Evolutionary conservation across 2,888 invertebrate species (phyloP).

Genomic region (Atherix ibis): DNA sequence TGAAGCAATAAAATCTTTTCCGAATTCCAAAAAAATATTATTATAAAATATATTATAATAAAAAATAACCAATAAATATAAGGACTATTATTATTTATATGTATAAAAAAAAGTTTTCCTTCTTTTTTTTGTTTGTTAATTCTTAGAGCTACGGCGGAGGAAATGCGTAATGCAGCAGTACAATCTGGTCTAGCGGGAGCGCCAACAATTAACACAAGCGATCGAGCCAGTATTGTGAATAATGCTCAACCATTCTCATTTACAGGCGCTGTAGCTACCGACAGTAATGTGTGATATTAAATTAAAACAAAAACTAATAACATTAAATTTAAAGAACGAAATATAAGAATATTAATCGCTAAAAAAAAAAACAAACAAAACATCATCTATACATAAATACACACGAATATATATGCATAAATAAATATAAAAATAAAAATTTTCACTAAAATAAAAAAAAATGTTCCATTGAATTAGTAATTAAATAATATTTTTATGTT

Average conservation of each 20-base stretch:
- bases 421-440: too few species aligned
- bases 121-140: constrained; percentile 4
- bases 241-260: constrained; percentile 69
- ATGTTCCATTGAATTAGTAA: too few species aligned
- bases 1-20: too few species aligned
- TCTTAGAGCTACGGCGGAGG: constrained; percentile 57
- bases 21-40: too few species aligned
- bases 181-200: constrained; percentile 20
- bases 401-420: too few species aligned
- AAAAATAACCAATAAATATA: too few species aligned
- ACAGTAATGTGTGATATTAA: constrained; percentile 46
- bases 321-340: too few species aligned
- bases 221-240: constrained; percentile 60
- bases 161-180: constrained; percentile 59
- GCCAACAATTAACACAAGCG: constrained; percentile 39
- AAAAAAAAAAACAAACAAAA: not conserved
- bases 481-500: too few species aligned
- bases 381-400: too few species aligned
- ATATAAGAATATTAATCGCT: not conserved
- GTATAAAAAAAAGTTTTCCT: constrained; percentile 1
- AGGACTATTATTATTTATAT: not conserved
- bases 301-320: constrained; percentile 1
- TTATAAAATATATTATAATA: too few species aligned
- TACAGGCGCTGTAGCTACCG: constrained; percentile 48
- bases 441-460: too few species aligned